A percentile compares a stretch with the other conserved stretches of the same genome.
Evolutionary conservation across 2,113 vertebrate genomes (phyloP).

Genomic region (Xenopus borealis): DNA sequence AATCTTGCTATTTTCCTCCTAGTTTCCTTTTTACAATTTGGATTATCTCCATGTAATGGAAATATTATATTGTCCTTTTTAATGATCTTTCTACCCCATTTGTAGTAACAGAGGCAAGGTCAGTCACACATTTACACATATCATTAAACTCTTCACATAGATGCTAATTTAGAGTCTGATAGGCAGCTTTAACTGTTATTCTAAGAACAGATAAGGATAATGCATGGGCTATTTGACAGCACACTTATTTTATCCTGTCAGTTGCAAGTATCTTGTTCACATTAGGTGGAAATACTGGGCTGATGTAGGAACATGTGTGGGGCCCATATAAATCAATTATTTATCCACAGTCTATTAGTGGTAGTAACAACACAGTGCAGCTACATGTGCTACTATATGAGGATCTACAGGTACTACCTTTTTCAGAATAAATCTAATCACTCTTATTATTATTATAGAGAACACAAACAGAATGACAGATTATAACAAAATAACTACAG

Average conservation of each 20-base stretch:
- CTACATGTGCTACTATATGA: too few species aligned
- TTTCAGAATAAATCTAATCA: too few species aligned
- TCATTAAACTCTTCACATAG: conserved; percentile 7
- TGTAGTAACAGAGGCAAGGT: conserved; percentile 14
- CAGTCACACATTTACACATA: conserved; percentile 14
- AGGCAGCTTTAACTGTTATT: conserved; percentile 5
- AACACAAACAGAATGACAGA: too few species aligned
- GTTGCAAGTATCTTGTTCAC: conserved; percentile 32
- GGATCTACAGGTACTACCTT: too few species aligned
- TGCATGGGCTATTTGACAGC: conserved; percentile 4
- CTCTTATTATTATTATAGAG: too few species aligned
- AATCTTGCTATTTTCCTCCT: too few species aligned
- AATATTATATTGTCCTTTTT: not conserved
- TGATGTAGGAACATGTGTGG: conserved; percentile 4
- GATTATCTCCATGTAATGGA: too few species aligned
- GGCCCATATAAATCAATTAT: too few species aligned
- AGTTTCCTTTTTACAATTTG: too few species aligned
- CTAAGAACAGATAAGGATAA: conserved; percentile 20
- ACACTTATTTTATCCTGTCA: conserved; percentile 38
- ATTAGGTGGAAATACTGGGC: conserved; percentile 21
- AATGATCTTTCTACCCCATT: not conserved
- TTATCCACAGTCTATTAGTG: too few species aligned
- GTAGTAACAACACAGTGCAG: too few species aligned
- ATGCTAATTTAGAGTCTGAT: not conserved
- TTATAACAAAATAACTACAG: too few species aligned